Evolutionary conservation across 2,888 invertebrate species (phyloP), one percentile per base, ranked within the genome.

Genomic region (Sphaeridia pumilis): DNA sequence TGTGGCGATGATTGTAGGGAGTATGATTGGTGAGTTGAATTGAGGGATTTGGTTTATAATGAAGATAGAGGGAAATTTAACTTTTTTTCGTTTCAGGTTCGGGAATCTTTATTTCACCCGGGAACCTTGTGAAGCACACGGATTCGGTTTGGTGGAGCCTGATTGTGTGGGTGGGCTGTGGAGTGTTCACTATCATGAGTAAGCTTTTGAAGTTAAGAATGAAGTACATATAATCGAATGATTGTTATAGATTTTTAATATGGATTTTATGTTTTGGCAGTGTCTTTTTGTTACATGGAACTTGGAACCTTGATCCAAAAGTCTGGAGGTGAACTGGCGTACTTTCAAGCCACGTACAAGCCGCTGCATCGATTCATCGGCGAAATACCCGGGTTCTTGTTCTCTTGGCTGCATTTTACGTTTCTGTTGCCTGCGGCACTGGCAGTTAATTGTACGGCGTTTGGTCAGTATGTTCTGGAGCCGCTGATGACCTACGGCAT

Each of bases 1-100:
- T 83, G 88, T 89, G 81, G 90, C 92, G 83, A 82, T 94, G 83
- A 93, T 93, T 77, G 92, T 93, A 68, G 93, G 93, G 70, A 93
- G 93, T 66, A 94, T 93, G 93, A 94, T 94, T 71, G 93, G 92
- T 88, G 72, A 75, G 76, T 69, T n/a, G n/a, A n/a, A n/a, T n/a
- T n/a, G n/a, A n/a, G n/a, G n/a, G n/a, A n/a, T n/a, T n/a, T n/a
- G n/a, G 14, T 31, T 31, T 31, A 7, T 31, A 31, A 14, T 31
- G 7, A 14, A 7, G 14, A 14, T 14, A 14, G 31, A 31, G 7
- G 31, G 14, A 31, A 31, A 31, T 31, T 14, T 14, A 10, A 7
- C 31, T 31, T 7, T 31, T 31, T 7, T 31, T 10, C 31, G 31
- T 31, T 74, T 14, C 71, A 90, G 90, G 92, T 71, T 94, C 94